Evolutionary conservation across 2,113 vertebrate genomes (phyloP), one percentile per base, ranked within the genome.

Genomic region (Triplophysa tibetana): DNA sequence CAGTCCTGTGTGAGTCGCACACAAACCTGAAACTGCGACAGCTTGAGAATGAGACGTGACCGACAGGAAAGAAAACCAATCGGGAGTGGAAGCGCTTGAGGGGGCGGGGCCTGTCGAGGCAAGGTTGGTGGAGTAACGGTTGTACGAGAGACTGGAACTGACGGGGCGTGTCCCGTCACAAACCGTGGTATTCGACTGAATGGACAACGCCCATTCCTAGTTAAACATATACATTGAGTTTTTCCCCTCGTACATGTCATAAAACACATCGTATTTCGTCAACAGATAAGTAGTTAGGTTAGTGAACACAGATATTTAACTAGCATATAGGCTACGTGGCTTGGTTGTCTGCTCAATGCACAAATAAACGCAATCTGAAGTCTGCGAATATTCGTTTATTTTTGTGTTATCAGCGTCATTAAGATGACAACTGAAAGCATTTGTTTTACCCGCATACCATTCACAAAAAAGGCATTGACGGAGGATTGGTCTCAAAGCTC

Each of bases 171-270:
- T 83, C 88, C 70, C 3, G 81, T 7, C 48, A 82, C 65, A 84
- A 80, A 87, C 26, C 56, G 82, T 81, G 80, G 82, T 79, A 84
- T 87, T 81, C 87, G 86, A 89, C 84, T 87, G 86, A 78, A 85
- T 78, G 85, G 89, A 87, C 90, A 85, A 91, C 91, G 88, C 90
- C 90, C 90, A 91, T 91, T 77, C 85, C 56, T 61, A 73, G 87
- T 88, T 84, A 88, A 74, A 89, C 75, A 78, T 78, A 19, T 56
- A 48, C 65, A 10, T 6, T 26, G 24, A 77, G 26, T 33, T 62
- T 0, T 14, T 2, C 0, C 1, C 16, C 13, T 45, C 1, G 6
- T 9, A 58, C 16, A 4, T 50, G 0, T 56, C 17, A 19, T 21
- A 19, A 58, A 58, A 45, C 43, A 45, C 43, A 45, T 45, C 43